phyloP scores from a whole-genome alignment of 2,888 invertebrate genomes.

The Zelleria hepariella region DNA sequence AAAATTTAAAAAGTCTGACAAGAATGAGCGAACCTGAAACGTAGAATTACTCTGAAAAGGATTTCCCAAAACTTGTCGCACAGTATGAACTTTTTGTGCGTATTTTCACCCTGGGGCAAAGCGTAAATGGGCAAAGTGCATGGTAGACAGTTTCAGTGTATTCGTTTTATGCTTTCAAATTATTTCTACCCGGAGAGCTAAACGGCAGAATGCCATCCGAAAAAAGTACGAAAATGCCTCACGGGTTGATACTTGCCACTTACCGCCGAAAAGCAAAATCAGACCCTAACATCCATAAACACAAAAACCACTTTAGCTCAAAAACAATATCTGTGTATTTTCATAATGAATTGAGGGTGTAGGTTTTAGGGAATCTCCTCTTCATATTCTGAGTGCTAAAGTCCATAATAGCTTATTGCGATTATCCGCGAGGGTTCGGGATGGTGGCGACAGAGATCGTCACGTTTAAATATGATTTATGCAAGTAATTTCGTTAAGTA shows the following conservation, averaged over 20 bases:
- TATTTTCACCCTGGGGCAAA: background rate
- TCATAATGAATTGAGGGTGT: background rate
- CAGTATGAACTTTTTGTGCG: background rate
- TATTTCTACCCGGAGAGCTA: constrained; percentile 21
- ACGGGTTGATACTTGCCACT: constrained; percentile 25
- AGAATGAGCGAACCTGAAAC: background rate
- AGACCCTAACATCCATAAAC: constrained; percentile 22
- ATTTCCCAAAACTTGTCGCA: background rate
- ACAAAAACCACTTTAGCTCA: constrained; percentile 25
- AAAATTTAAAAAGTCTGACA: background rate
- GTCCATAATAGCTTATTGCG: constrained; percentile 27
- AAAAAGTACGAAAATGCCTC: constrained; percentile 35
- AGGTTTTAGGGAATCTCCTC: constrained; percentile 19
- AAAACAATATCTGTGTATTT: background rate
- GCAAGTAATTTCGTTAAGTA: constrained; percentile 70
- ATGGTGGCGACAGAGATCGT: constrained; percentile 42
- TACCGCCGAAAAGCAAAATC: constrained; percentile 19
- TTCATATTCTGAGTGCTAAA: constrained; percentile 22
- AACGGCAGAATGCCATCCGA: constrained; percentile 26
- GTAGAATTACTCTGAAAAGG: background rate
- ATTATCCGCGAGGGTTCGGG: constrained; percentile 17
- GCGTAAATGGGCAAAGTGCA: background rate
- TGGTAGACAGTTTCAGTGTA: constrained; percentile 1
- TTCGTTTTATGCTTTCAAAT: constrained; percentile 13
- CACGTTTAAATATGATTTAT: constrained; percentile 71